Base-by-base conservation (phyloP, 2,888 invertebrate species). In the Noctua fimbriata region DNA sequence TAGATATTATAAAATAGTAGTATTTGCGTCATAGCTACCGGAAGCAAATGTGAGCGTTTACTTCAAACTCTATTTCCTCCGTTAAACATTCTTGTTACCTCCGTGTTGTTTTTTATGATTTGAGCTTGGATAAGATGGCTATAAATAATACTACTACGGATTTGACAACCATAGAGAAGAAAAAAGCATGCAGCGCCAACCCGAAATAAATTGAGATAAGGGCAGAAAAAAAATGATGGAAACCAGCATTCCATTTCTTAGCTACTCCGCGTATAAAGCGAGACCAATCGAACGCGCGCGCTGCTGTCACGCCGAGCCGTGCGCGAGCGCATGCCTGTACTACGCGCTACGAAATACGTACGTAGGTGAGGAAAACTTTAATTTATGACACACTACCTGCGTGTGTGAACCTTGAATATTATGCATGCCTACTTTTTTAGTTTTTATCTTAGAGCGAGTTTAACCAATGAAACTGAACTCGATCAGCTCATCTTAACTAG, bases 201-300 rank as follows among this genome's bases (percentile, higher is more conserved):
- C 32, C 60, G 28, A 28, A 60, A 28, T 58, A 14, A n/a, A 58
- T 58, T 58, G n/a, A n/a, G 14, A n/a, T n/a, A n/a, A 60, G 16
- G 1, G 32, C 10, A 32, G 21, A 21, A 63, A 1, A 63, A 10
- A 10, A 4, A 36, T 21, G 10, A 65, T 21, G 32, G 18, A 0
- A 10, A 49, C 21, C 0, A 41, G 5, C 71, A 55, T 60, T 79
- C 49, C 73, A 78, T 63, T 67, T 44, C 14, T 18, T 75, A 49
- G 14, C 16, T 75, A 70, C 41, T 85, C 79, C 21, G 7, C 74
- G 24, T 89, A 89, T 89, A 87, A 85, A 89, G 93, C 90, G 93
- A 93, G 91, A 92, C 93, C 91, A 92, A 93, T 92, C 90, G 90
- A 82, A 88, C 87, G 90, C 89, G 89, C 90, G 91, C 90, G 89